Evolutionary conservation across 2,797 vertebrate species (phyloP), one percentile per base, ranked within the genome.

Genomic region (Lagodon rhomboides): DNA sequence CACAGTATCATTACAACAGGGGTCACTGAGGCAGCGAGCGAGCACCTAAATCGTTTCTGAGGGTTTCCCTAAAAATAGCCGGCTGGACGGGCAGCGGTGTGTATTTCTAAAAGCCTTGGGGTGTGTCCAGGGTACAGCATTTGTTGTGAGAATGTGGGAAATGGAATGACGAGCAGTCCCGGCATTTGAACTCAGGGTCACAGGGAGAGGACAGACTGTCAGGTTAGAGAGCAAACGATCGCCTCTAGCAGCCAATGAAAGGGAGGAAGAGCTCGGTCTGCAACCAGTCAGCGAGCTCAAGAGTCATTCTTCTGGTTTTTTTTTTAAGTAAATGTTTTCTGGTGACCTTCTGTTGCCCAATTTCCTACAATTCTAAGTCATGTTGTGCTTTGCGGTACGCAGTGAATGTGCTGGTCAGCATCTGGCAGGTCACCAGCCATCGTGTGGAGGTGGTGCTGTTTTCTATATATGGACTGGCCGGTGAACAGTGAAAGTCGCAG

Each of bases 121-220:
- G 88, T 87, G 90, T 84, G 89, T 91, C 87, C 77, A 63, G 78
- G 65, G 59, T 64, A 11, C 86, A 87, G 79, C 88, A 90, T 89
- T 90, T 92, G 90, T 90, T 91, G 84, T 89, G 82, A 88, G 89
- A 91, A 91, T 92, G 91, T 89, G 83, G 84, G 85, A 88, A 88
- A 85, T 85, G 91, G 92, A 92, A 93, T 92, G 92, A 77, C 64
- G 81, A 89, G 88, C 82, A 91, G 91, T 87, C 75, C 43, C 81
- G 88, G 92, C 85, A 92, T 93, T 67, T 90, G 87, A 91, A 87
- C 87, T 79, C 61, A 3, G 85, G 91, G 90, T 91, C 86, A 87
- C 20, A 53, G 27, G 53, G 84, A 81, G 88, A 84, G 80, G 62
- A 65, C 77, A 44, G 68, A 74, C 75, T 18, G 77, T 75, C 70